A percentile compares a stretch with the other conserved stretches of the same genome.
Evolutionary conservation across 2,113 vertebrate species (phyloP).

Genomic region (Clarias gariepinus): DNA sequence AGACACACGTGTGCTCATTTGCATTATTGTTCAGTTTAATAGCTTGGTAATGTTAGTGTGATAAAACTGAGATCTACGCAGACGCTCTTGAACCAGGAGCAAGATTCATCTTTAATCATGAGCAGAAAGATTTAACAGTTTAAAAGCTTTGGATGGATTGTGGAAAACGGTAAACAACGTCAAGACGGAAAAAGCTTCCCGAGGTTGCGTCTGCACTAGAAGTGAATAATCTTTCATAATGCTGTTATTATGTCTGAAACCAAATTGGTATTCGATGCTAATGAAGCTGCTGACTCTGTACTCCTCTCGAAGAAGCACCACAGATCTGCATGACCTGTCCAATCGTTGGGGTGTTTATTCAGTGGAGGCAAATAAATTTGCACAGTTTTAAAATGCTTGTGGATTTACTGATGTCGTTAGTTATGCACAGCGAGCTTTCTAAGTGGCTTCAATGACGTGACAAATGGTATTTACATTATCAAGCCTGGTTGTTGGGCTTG

Average conservation of each 20-base stretch:
- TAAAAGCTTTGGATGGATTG: slow-evolving; percentile 44
- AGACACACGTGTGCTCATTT: background rate
- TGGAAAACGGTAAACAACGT: slow-evolving; percentile 28
- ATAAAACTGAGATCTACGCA: background rate
- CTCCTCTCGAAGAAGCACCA: slow-evolving; percentile 50
- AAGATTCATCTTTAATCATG: slow-evolving; percentile 24
- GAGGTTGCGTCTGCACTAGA: background rate
- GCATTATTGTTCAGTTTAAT: background rate
- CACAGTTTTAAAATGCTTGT: background rate
- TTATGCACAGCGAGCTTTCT: background rate
- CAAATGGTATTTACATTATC: background rate
- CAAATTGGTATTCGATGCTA: slow-evolving; percentile 42
- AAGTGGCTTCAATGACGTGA: slow-evolving; percentile 15
- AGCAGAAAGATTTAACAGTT: slow-evolving; percentile 32
- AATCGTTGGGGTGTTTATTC: slow-evolving; percentile 25
- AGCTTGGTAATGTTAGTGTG: background rate
- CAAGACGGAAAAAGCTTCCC: background rate
- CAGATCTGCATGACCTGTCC: slow-evolving; percentile 50
- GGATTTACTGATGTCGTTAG: slow-evolving; percentile 22
- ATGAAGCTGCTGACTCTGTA: slow-evolving; percentile 49
- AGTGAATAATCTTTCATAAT: slow-evolving; percentile 44
- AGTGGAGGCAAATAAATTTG: slow-evolving; percentile 17
- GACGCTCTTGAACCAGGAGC: background rate
- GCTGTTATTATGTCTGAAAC: slow-evolving; percentile 57
- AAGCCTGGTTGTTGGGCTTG: background rate